These are phyloP conservation scores for Agrotis ipsilon DNA, from an alignment of 2,888 invertebrate genomes.

Conservation along the genomic window DNA sequence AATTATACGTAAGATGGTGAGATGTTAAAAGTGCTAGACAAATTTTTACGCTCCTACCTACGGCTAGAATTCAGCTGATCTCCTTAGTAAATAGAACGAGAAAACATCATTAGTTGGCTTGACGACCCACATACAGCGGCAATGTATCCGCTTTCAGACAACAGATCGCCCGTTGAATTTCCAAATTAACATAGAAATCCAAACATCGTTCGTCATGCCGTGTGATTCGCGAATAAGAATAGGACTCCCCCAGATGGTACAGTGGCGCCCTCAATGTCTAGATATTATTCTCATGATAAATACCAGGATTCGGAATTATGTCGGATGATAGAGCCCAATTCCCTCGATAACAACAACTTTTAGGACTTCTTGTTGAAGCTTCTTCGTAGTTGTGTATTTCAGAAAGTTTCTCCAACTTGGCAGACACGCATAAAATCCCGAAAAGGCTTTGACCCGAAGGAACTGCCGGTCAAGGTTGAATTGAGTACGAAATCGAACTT, in stretches of 20 bases:
- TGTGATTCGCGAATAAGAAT: constrained; percentile 46
- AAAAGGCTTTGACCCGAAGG: constrained; percentile 1
- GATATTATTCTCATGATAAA: not conserved
- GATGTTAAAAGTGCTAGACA: constrained; percentile 16
- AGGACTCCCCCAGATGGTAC: constrained; percentile 13
- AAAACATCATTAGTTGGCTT: constrained; percentile 40
- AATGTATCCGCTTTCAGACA: constrained; percentile 59
- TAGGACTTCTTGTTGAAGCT: not conserved
- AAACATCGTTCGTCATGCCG: constrained; percentile 42
- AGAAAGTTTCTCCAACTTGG: not conserved
- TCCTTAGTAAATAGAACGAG: constrained; percentile 56
- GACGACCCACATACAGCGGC: constrained; percentile 51
- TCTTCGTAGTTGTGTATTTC: constrained; percentile 7
- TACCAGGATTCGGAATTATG: not conserved
- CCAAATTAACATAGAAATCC: constrained; percentile 59
- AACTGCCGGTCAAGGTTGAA: constrained; percentile 19
- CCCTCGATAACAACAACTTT: constrained; percentile 2
- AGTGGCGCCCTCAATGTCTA: not conserved
- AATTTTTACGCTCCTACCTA: constrained; percentile 21
- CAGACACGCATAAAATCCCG: constrained; percentile 2
- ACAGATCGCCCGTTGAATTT: constrained; percentile 56
- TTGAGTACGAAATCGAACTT: constrained; percentile 7
- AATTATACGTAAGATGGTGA: constrained; percentile 14
- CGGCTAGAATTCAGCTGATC: constrained; percentile 39
- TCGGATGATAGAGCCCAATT: not conserved